Base-by-base conservation (phyloP, 30 jellyfish, hydroid and myxozoan genomes). In the Clytia hemisphaerica region DNA sequence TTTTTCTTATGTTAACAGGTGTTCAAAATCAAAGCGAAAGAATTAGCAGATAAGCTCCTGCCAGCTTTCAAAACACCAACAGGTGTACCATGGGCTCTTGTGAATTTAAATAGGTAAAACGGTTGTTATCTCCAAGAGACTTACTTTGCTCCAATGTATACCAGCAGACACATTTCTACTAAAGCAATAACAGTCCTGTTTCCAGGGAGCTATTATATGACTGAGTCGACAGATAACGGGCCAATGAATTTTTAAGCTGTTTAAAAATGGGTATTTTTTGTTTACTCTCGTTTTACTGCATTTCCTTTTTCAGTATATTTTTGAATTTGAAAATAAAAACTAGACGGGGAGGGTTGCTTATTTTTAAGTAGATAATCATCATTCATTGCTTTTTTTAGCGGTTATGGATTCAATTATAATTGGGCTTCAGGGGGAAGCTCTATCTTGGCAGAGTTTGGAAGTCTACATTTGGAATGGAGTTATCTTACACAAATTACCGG, bases 391-490 rank as follows among this genome's bases (percentile, higher is more conserved):
- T 44, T 2, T 79, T 47, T 15, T 49, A 87, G 97, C 47, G 97
- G 97, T 7, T 85, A 76, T 46, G 94, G 94, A 21, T 73, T 72
- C 80, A 88, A 88, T 49, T 88, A 88, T 64, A 89, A 89, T 32
- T 88, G 97, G 97, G 97, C 97, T n/a, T 88, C 97, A 6, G 97
- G 97, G 26, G 97, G 97, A 24, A 84, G 80, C 46, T 88, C 97
- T 6, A 88, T 88, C n/a, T 67, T 88, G 48, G 84, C 97, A 18
- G 97, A 88, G 48, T 88, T 88, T 46, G 97, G 97, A 50, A 79
- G 90, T 38, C 60, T 88, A 62, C 97, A 88, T 81, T 59, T 88
- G 34, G 97, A 88, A 66, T 88, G 83, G 63, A 67, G 80, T 4
- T 88, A 88, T 48, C 82, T 88, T 27, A 61, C 97, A 18, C 81